A percentile compares a stretch with the other conserved stretches of the same genome.
phyloP scores from a whole-genome alignment of 2,113 vertebrate genomes.

The Tautogolabrus adspersus region DNA sequence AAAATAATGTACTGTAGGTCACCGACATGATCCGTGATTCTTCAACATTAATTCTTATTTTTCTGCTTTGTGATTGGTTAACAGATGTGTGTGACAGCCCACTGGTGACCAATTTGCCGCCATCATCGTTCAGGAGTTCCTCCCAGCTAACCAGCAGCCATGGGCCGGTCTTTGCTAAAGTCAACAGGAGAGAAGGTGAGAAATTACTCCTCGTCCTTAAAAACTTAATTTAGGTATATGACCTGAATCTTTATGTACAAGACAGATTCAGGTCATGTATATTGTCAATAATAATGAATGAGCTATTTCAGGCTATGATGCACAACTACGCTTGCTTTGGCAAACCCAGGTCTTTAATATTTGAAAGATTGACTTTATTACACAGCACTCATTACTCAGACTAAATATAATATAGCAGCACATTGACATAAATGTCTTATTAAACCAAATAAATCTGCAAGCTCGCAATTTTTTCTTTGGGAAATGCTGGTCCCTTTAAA shows the following conservation, averaged over 20 bases:
- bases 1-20: neutral
- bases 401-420: no score
- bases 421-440: no score
- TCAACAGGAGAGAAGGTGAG: constrained; percentile 96
- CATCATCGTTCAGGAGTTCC: constrained; percentile 91
- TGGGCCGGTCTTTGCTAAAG: constrained; percentile 90
- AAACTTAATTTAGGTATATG: no score
- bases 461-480: no score
- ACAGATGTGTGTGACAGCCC: constrained; percentile 92
- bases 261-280: neutral
- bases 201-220: constrained; percentile 1
- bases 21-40: neutral
- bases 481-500: no score
- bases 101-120: constrained; percentile 87
- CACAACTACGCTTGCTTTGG: no score
- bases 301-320: neutral
- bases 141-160: constrained; percentile 88
- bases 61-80: constrained; percentile 55
- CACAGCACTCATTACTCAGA: no score
- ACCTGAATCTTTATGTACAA: no score
- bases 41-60: constrained; percentile 16
- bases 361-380: no score
- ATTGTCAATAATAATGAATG: neutral
- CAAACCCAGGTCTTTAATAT: no score
- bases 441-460: no score